These are phyloP conservation scores for Kryptolebias marmoratus DNA, from an alignment of 2,113 vertebrate genomes.

Conservation along the genomic window DNA sequence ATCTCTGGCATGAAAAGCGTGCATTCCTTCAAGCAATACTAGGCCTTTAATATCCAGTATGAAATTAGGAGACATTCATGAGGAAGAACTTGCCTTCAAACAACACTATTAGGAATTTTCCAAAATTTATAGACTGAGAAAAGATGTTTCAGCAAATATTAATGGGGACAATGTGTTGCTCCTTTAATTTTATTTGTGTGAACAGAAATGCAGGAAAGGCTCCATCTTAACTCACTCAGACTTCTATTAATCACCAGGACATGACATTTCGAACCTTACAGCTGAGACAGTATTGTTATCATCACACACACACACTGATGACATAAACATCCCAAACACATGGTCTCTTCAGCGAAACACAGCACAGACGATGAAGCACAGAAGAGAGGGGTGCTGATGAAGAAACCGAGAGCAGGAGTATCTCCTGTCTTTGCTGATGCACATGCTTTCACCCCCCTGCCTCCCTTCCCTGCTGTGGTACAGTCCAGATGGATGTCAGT, in stretches of 20 bases:
- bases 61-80: too few relatives aligned
- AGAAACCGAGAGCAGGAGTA: conserved; percentile 29
- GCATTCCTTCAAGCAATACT: too few relatives aligned
- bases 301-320: conserved; percentile 29
- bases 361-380: conserved; percentile 3
- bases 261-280: conserved; percentile 25
- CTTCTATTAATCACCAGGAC: conserved; percentile 13
- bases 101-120: too few relatives aligned
- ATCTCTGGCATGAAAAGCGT: too few relatives aligned
- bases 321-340: conserved; percentile 64
- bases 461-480: conserved; percentile 71
- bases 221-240: conserved; percentile 36
- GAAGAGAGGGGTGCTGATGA: conserved; percentile 23
- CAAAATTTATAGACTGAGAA: too few relatives aligned
- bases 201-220: conserved; percentile 33
- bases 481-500: conserved; percentile 79
- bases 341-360: conserved; percentile 63
- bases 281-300: conserved; percentile 48
- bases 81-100: too few relatives aligned
- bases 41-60: too few relatives aligned
- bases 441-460: conserved; percentile 44
- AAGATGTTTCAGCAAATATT: background rate
- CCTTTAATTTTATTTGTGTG: conserved; percentile 66
- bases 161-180: conserved; percentile 44
- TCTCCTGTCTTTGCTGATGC: conserved; percentile 21